Conservation (phyloP, 2,888 invertebrate genomes). For the Desoria tigrina region DNA sequence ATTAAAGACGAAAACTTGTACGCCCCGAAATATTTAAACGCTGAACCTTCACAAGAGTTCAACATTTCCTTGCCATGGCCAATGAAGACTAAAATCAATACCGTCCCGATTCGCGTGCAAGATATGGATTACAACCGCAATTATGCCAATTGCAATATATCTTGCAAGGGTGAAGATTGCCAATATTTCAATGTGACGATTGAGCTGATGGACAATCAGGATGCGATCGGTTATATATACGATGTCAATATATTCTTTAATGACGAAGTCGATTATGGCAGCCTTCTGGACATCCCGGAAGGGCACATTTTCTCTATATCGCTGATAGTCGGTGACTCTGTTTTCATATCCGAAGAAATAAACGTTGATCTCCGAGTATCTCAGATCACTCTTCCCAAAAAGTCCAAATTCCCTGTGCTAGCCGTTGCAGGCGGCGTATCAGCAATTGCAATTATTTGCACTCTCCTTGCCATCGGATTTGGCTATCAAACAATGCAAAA, state of each 20-base stretch:
- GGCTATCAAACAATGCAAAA: slow-evolving; percentile 21
- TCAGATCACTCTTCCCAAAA: not conserved
- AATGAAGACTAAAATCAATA: not conserved
- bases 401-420: slow-evolving; percentile 1
- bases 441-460: not conserved
- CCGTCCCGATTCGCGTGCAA: slow-evolving; percentile 15
- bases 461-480: not conserved
- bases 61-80: slow-evolving; percentile 8
- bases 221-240: slow-evolving; percentile 18
- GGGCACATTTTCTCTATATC: not conserved
- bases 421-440: slow-evolving; percentile 6
- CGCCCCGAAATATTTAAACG: slow-evolving; percentile 21
- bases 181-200: slow-evolving; percentile 16
- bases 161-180: slow-evolving; percentile 20
- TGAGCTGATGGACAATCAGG: not conserved
- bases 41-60: not conserved
- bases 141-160: slow-evolving; percentile 18
- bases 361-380: slow-evolving; percentile 5
- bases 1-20: slow-evolving; percentile 41
- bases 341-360: not conserved
- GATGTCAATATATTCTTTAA: slow-evolving; percentile 1
- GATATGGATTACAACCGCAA: slow-evolving; percentile 36
- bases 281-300: not conserved
- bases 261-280: not conserved
- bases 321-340: slow-evolving; percentile 20